These are phyloP conservation scores for Theonella swinhoei DNA, from an alignment of 37 sponge, comb jelly and placozoan species.

Conservation along the genomic window DNA sequence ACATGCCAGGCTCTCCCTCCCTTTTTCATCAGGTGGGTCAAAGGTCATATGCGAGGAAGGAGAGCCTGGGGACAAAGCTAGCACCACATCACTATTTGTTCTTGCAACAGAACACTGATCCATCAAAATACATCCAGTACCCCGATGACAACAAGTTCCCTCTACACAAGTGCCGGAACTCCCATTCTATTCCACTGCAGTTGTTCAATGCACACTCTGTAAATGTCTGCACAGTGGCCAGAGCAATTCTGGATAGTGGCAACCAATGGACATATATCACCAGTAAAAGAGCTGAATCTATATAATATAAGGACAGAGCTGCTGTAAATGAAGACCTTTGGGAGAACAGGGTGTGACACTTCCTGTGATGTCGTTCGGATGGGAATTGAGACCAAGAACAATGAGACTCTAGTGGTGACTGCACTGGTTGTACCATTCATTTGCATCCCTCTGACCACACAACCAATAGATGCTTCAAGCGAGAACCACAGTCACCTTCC, in stretches of 20 bases:
- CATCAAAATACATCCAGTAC: neutral
- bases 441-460: slow-evolving; percentile 21
- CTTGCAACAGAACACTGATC: neutral
- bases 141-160: neutral
- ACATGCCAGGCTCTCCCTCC: no score
- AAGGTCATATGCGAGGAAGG: no score
- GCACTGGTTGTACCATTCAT: slow-evolving; percentile 39
- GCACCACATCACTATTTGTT: slow-evolving; percentile 21
- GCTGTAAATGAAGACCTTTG: slow-evolving; percentile 37
- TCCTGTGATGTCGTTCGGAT: slow-evolving; percentile 32
- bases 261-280: slow-evolving; percentile 45
- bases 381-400: slow-evolving; percentile 4
- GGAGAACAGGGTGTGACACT: neutral
- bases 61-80: no score
- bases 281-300: slow-evolving; percentile 4
- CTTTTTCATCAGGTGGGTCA: no score
- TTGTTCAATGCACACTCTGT: neutral
- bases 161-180: neutral
- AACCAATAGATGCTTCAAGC: slow-evolving; percentile 11
- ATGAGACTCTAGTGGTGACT: neutral
- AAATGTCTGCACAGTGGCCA: neutral
- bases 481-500: slow-evolving; percentile 16
- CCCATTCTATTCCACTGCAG: neutral
- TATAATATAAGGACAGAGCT: neutral
- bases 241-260: slow-evolving; percentile 33